Evolutionary conservation across 30 jellyfish, hydroid and myxozoan species (phyloP).

Genomic region (Hydractinia echinata): DNA sequence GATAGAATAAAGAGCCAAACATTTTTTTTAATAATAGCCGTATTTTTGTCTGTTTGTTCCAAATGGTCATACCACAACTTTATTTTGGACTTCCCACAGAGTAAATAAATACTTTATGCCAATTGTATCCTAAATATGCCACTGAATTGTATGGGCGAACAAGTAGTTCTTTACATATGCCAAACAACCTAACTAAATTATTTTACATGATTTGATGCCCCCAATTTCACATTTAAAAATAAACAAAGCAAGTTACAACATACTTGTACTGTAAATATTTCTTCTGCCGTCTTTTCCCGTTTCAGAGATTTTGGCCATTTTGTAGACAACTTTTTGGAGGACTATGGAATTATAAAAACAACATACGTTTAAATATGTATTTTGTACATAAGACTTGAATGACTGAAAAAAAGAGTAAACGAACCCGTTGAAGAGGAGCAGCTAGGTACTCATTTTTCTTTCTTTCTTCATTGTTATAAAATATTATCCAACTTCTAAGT

Average conservation of each 20-base stretch:
- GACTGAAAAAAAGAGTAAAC: not conserved
- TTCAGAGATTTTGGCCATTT: conserved; percentile 38
- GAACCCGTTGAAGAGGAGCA: conserved; percentile 12
- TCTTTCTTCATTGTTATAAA: conserved; percentile 52
- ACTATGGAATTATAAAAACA: not conserved
- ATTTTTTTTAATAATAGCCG: too few species aligned
- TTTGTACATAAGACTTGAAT: not conserved
- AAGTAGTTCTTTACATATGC: too few species aligned
- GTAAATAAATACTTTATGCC: too few species aligned
- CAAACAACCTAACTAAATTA: too few species aligned
- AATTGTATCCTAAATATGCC: too few species aligned
- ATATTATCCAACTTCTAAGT: conserved; percentile 53
- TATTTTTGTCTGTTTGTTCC: too few species aligned
- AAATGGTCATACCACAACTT: too few species aligned
- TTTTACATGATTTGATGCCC: too few species aligned
- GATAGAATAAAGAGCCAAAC: too few species aligned
- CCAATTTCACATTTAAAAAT: too few species aligned
- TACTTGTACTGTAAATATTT: conserved; percentile 49
- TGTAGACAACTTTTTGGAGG: conserved; percentile 12
- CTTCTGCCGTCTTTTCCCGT: conserved; percentile 67
- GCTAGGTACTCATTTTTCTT: conserved; percentile 50
- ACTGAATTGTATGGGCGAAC: too few species aligned
- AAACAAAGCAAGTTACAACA: not conserved
- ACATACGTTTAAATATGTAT: not conserved
- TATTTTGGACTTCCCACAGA: too few species aligned